Percentiles rank a stretch among this genome's conserved stretches.
phyloP scores from a whole-genome alignment of 2,113 vertebrate genomes.

The Fulica atra region DNA sequence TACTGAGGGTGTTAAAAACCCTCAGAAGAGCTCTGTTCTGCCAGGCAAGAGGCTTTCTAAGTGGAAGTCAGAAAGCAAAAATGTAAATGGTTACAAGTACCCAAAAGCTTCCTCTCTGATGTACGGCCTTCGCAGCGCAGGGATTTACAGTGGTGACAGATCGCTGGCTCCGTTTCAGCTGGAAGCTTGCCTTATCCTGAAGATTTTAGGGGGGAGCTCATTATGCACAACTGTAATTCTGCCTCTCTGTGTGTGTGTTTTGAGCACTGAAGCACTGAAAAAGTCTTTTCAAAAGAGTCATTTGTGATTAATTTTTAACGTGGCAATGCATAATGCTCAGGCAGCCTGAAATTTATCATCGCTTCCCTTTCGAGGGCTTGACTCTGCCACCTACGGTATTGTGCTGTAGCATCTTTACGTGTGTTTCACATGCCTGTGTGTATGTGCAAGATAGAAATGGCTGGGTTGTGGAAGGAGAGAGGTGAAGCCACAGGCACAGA shows the following conservation, averaged over 20 bases:
- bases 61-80: background rate
- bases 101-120: background rate
- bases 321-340: background rate
- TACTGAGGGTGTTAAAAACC: background rate
- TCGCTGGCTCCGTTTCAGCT: background rate
- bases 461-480: background rate
- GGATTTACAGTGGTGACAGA: background rate
- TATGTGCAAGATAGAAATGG: background rate
- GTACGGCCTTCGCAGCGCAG: rapidly evolving
- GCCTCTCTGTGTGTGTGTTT: background rate
- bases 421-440: background rate
- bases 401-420: background rate
- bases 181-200: background rate
- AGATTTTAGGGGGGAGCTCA: background rate
- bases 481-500: background rate
- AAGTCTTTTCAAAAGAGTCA: background rate
- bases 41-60: background rate
- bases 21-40: background rate
- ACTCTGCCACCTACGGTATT: background rate
- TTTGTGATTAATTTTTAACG: background rate
- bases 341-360: background rate
- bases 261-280: background rate
- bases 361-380: background rate
- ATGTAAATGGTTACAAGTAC: background rate
- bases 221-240: background rate